Conservation (phyloP, 2,113 vertebrate species). For the Leucoraja erinaceus region DNA sequence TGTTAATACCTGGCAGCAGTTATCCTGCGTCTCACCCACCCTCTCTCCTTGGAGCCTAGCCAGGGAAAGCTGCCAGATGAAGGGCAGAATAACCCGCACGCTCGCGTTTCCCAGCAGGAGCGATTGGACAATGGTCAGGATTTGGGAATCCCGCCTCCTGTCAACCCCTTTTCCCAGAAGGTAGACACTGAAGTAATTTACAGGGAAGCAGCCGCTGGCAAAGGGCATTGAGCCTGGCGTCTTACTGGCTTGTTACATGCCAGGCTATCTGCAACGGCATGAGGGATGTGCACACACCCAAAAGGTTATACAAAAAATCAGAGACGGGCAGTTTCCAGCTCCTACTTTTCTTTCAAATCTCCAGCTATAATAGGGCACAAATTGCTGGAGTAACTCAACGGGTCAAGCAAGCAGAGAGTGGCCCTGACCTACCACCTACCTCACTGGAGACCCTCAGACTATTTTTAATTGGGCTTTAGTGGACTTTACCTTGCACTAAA, state of each 20-base stretch:
- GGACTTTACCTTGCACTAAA: too few species aligned
- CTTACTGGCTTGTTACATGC: not conserved
- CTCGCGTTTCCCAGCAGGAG: constrained; percentile 4
- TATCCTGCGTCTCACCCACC: not conserved
- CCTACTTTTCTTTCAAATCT: not conserved
- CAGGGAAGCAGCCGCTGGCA: not conserved
- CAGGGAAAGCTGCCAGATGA: not conserved
- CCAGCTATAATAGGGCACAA: not conserved
- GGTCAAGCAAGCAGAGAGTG: too few species aligned
- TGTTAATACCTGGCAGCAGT: not conserved
- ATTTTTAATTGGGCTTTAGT: too few species aligned
- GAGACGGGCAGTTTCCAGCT: not conserved
- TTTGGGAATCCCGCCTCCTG: not conserved
- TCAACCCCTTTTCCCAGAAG: not conserved
- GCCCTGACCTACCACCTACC: too few species aligned
- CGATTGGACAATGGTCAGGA: not conserved
- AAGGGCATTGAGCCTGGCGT: too few species aligned
- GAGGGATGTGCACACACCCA: not conserved
- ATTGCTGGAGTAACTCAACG: too few species aligned
- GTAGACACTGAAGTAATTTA: not conserved
- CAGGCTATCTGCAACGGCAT: not conserved
- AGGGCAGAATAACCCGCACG: not conserved
- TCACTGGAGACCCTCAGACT: too few species aligned
- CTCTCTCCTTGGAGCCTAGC: not conserved
- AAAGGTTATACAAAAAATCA: not conserved